Base-by-base conservation (phyloP, 2,113 vertebrate genomes). In the Blennius ocellaris region DNA sequence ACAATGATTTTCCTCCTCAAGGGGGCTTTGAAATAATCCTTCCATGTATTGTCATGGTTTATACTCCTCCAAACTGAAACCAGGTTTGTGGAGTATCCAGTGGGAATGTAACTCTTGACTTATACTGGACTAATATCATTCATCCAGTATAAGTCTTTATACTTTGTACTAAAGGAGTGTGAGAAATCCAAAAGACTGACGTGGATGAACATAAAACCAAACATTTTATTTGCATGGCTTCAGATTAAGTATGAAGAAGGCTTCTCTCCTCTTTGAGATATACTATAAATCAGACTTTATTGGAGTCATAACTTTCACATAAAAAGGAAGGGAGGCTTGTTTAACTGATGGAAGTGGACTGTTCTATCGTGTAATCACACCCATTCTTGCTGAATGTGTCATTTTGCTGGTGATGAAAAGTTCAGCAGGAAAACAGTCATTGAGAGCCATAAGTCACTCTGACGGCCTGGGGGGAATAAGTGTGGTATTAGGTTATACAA, bases 321-420 rank as follows among this genome's bases (percentile, higher is more conserved):
- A 44, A 49, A 68, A 50, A 40, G 21, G 15, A 51, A 38, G 48
- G 14, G 9, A 40, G 38, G 47, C 36, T 53, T 66, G 52, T 53
- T 67, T 44, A 65, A 74, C 21, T 58, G 37, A 69, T 44, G 38
- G 11, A 17, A 69, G 44, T 8, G 8, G 14, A 52, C 47, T 48
- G 30, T n/a, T 71, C 15, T 15, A 14, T 62, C 8, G 37, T 49
- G n/a, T 62, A 53, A 59, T 56, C 8, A 7, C 50, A 44, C 21
- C n/a, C 59, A 73, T 73, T 83, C 68, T 69, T 81, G 8, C 47
- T 76, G 38, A 40, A 64, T 66, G 43, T 74, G 69, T 87, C 57
- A 74, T 61, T 68, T 52, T 10, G 8, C 11, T 7, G 44, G 43
- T 40, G 61, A 63, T 83, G 60, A 80, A 57, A 71, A 52, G 68